Evolutionary conservation across 2,888 invertebrate genomes (phyloP).

Genomic region (Podotricha telesiphe): DNA sequence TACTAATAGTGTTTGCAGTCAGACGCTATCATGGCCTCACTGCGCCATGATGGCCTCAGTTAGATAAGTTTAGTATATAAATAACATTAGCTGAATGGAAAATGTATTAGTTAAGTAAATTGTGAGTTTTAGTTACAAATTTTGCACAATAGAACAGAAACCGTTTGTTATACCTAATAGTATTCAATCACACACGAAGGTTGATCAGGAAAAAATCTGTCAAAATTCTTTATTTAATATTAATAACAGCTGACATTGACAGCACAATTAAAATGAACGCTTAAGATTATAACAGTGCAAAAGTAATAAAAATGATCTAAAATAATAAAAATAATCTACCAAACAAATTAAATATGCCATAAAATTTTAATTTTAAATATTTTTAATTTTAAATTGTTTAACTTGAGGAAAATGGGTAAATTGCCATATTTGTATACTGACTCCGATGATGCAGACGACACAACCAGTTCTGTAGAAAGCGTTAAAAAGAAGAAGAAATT

Average conservation of each 20-base stretch:
- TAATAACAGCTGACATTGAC: neutral
- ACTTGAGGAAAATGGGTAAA: slow-evolving; percentile 59
- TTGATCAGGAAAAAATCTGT: neutral
- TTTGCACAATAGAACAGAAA: no score
- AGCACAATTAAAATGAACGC: neutral
- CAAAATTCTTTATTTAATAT: neutral
- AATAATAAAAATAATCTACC: neutral
- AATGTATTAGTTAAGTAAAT: no score
- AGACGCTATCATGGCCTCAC: no score
- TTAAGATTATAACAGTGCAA: neutral
- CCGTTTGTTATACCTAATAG: no score
- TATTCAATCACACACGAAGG: neutral
- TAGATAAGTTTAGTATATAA: no score
- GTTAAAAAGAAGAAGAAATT: slow-evolving; percentile 60
- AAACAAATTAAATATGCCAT: neutral
- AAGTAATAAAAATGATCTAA: no score
- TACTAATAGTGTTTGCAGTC: no score
- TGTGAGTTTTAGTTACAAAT: no score
- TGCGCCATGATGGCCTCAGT: no score
- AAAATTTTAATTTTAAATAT: neutral
- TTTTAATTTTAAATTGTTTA: slow-evolving; percentile 34
- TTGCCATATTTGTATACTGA: slow-evolving; percentile 54
- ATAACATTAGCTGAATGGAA: no score
- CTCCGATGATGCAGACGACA: slow-evolving; percentile 61
- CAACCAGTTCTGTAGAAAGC: slow-evolving; percentile 60